Conservation (phyloP, 2,113 vertebrate species). For the Pteronura brasiliensis region DNA sequence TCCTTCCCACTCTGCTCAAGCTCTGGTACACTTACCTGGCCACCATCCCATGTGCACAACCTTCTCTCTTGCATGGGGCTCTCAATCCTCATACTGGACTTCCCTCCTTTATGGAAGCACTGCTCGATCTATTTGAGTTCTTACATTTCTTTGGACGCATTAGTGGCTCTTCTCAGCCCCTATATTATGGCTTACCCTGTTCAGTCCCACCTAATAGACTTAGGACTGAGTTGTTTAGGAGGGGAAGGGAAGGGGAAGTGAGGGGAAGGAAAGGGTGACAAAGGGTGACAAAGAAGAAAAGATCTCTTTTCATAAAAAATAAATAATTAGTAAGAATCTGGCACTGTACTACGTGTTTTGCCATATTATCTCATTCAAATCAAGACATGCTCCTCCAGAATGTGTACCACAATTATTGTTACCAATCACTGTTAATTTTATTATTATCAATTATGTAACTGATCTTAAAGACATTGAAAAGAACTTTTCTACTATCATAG, state of each 20-base stretch:
- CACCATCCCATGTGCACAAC: accelerated
- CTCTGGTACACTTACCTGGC: neutral
- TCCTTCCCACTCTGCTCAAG: neutral
- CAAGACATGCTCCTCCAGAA: neutral
- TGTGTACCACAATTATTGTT: neutral
- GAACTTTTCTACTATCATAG: neutral
- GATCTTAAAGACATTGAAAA: neutral
- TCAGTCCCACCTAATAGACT: neutral
- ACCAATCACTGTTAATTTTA: neutral
- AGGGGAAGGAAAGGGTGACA: no score
- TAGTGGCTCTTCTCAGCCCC: neutral
- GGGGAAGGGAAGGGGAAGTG: no score
- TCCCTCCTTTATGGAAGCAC: neutral
- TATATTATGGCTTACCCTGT: neutral
- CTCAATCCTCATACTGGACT: neutral
- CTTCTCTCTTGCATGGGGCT: neutral
- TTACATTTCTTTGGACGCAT: neutral
- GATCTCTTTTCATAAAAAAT: neutral
- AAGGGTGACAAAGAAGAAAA: neutral
- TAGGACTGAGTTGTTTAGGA: neutral
- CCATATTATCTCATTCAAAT: neutral
- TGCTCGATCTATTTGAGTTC: neutral
- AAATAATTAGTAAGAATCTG: neutral
- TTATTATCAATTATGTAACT: neutral
- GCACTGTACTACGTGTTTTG: neutral